Evolutionary conservation across 2,888 invertebrate genomes (phyloP), one percentile per base, ranked within the genome.

Genomic region (Tethea ocularis): DNA sequence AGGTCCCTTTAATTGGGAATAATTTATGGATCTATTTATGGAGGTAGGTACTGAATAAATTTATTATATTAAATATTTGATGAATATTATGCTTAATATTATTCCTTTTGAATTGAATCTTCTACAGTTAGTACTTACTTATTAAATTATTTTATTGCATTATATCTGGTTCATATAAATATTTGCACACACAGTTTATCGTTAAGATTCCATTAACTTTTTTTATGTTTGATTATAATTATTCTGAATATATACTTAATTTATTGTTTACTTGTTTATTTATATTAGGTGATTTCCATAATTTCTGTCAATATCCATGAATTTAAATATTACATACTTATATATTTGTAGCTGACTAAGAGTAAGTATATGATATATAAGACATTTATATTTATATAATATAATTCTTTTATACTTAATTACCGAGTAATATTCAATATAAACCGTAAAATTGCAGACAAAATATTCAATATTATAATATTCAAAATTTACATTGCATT

Each of bases 1-100:
- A 87, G 79, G 74, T 85, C 85, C 87, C 86, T 61, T 75, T 13
- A 13, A 61, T 63, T 64, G 78, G 81, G 78, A 66, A 68, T 74
- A 71, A 72, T 64, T n/a, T n/a, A 72, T 75, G 71, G 75, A 66
- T 81, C 72, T 75, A 80, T 78, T 77, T 66, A 76, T 69, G 84
- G 91, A 91, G 91, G 91, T 91, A 91, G 91, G 86, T 87, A 71
- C 62, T 77, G 66, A 77, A 80, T 80, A 75, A 82, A 84, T 86
- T 81, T 82, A 64, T 71, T 67, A 72, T 58, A 61, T 67, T 65
- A 67, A 53, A 65, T 61, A 62, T 62, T 61, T 61, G 61, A 62
- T 54, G 36, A 58, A 24, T 52, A 53, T 53, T 33, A 53, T 36
- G 20, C 20, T 22, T 36, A 33, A 26, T 24, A 54, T 33, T 22